Evolutionary conservation across 2,113 vertebrate species (phyloP).

Genomic region (Siniperca knerii): DNA sequence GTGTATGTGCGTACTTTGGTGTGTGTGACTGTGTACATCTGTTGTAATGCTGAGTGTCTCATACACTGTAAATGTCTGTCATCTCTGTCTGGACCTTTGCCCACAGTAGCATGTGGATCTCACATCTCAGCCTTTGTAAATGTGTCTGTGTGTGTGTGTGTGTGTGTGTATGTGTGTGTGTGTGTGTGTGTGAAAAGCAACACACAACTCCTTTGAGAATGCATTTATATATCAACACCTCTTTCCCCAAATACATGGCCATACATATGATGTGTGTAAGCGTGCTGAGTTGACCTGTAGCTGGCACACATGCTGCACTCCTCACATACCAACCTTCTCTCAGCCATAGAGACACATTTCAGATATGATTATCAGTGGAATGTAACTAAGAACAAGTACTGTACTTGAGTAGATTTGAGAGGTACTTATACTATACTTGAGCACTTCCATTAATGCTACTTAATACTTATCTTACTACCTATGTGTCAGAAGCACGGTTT

Average conservation of each 20-base stretch:
- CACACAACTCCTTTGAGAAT: constrained; percentile 3
- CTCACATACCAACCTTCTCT: background rate
- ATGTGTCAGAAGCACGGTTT: background rate
- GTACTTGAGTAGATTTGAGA: background rate
- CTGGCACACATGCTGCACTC: constrained; percentile 14
- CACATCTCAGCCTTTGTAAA: constrained; percentile 2
- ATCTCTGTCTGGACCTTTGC: constrained; percentile 23
- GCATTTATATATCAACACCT: background rate
- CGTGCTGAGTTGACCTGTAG: constrained; percentile 10
- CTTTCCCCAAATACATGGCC: constrained; percentile 13
- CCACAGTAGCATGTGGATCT: constrained; percentile 31
- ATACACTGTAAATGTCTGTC: constrained; percentile 58
- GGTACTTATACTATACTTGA: background rate
- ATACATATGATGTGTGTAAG: background rate
- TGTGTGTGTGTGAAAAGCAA: background rate
- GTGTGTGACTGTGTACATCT: constrained; percentile 37
- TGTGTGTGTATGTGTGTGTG: background rate
- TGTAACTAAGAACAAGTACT: background rate
- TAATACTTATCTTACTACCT: background rate
- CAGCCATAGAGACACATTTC: constrained; percentile 7
- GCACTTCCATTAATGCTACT: background rate
- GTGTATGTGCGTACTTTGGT: constrained; percentile 18
- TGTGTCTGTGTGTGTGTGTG: background rate
- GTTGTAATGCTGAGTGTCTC: constrained; percentile 47
- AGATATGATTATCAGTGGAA: background rate